phyloP scores from a whole-genome alignment of 2,888 invertebrate species.

The Argyra leucocephala region DNA sequence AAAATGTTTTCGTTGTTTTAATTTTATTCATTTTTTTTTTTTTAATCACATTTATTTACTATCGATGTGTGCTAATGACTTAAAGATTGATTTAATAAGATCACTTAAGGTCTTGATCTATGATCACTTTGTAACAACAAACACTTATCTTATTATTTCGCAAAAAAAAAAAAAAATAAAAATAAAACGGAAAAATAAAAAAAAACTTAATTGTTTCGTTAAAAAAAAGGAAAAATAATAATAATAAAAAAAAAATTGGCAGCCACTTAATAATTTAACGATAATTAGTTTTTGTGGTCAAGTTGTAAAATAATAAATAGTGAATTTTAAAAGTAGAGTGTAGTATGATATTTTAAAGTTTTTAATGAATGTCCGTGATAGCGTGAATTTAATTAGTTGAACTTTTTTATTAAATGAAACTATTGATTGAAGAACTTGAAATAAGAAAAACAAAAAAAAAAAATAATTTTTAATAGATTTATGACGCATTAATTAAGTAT shows the following conservation, averaged over 20 bases:
- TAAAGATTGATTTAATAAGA: slow-evolving; percentile 3
- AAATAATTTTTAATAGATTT: too few relatives aligned
- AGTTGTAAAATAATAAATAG: neutral
- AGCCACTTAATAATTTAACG: neutral
- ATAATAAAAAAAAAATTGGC: neutral
- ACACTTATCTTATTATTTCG: neutral
- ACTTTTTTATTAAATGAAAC: too few relatives aligned
- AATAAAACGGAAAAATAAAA: too few relatives aligned
- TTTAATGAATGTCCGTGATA: too few relatives aligned
- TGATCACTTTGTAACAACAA: neutral
- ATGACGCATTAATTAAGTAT: too few relatives aligned
- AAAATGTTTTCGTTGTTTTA: neutral
- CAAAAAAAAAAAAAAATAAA: neutral
- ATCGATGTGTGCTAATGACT: neutral
- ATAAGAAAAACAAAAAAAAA: too few relatives aligned
- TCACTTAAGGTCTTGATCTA: slow-evolving; percentile 2
- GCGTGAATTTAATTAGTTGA: too few relatives aligned
- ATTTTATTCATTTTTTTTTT: neutral
- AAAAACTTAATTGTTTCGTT: too few relatives aligned
- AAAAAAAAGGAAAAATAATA: too few relatives aligned
- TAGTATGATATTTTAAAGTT: too few relatives aligned
- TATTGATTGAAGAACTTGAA: too few relatives aligned
- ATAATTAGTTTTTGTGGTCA: neutral
- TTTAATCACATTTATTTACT: neutral
- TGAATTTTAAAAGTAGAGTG: too few relatives aligned